Base-by-base conservation (phyloP, 2,113 vertebrate species). In the Cynocephalus volans region DNA sequence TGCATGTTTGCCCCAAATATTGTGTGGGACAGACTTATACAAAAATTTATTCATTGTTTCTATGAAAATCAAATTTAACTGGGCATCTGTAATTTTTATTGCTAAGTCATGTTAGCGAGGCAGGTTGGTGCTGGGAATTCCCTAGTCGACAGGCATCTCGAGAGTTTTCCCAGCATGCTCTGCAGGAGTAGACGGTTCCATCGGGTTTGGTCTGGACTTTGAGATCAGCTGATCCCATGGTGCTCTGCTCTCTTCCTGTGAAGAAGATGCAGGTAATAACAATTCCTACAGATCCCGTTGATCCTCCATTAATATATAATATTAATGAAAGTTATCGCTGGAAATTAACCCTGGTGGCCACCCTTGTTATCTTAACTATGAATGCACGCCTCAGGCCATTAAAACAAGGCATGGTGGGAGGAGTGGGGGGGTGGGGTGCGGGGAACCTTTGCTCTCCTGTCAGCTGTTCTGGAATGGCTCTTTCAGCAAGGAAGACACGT, bases 11-110 rank as follows among this genome's bases (percentile, higher is more conserved):
- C 65, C 23, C 64, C 79, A 89, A 58, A 65, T 64, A 52, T 17
- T 33, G 31, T 8, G 6, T 56, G 92, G 60, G 8, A 36, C 6
- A 48, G 50, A 65, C 17, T 36, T 64, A 52, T 2, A 36, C 26
- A 91, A 79, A 95, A 73, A 45, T 10, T 26, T 58, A 75, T n/a
- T 89, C 28, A 17, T 15, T 50, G 4, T 41, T 58, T 64, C 48
- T 79, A 52, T 93, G 81, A 77, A 90, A 92, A 67, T 72, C 76
- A 67, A 17, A 87, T 72, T 52, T 83, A 86, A n/a, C 65, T 81
- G 28, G 24, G 17, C 41, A 54, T 52, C 41, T 95, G 1, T 45
- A 14, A 13, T 86, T 94, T 73, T 48, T 48, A 88, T 81, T 80
- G 64, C 21, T 84, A 67, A 77, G 3, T 83, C 36, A 48, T 72